Percentiles rank a stretch among this genome's conserved stretches.
Evolutionary conservation across 1,140 invertebrate genomes (phyloP).

Genomic region (Drosophila quadrilineata): DNA sequence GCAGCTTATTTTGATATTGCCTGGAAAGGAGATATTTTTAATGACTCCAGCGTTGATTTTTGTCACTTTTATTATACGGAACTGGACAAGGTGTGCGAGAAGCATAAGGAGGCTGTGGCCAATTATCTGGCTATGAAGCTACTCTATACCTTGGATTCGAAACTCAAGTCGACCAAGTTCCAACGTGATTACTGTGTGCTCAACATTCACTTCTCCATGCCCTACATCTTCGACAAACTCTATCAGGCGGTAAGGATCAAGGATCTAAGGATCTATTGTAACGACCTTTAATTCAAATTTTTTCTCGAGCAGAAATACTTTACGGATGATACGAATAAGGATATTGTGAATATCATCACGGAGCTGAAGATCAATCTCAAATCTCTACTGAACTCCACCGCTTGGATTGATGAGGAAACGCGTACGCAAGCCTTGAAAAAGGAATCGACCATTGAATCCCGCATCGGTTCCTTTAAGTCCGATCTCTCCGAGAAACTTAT

Average conservation of each 20-base stretch:
- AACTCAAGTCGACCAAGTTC: slow-evolving; percentile 44
- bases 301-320: slow-evolving; percentile 46
- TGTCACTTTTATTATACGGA: slow-evolving; percentile 58
- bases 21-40: slow-evolving; percentile 46
- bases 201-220: slow-evolving; percentile 25
- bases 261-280: slow-evolving; percentile 83
- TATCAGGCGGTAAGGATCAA: slow-evolving; percentile 81
- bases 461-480: slow-evolving; percentile 85
- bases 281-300: slow-evolving; percentile 51
- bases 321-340: slow-evolving; percentile 33
- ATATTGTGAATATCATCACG: slow-evolving; percentile 46
- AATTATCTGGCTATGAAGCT: slow-evolving; percentile 69
- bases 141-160: slow-evolving; percentile 58
- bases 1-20: slow-evolving; percentile 58
- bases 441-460: slow-evolving; percentile 82
- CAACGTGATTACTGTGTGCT: slow-evolving; percentile 78
- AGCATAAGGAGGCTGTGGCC: slow-evolving; percentile 49
- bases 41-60: neutral
- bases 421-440: slow-evolving; percentile 83
- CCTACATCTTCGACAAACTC: slow-evolving; percentile 46
- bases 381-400: slow-evolving; percentile 84
- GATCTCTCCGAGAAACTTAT: slow-evolving; percentile 35
- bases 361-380: slow-evolving; percentile 84
- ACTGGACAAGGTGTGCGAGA: slow-evolving; percentile 55
- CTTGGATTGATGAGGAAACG: slow-evolving; percentile 88